Evolutionary conservation across 2,888 invertebrate species (phyloP), one percentile per base, ranked within the genome.

Genomic region (Standfussiana lucernea): DNA sequence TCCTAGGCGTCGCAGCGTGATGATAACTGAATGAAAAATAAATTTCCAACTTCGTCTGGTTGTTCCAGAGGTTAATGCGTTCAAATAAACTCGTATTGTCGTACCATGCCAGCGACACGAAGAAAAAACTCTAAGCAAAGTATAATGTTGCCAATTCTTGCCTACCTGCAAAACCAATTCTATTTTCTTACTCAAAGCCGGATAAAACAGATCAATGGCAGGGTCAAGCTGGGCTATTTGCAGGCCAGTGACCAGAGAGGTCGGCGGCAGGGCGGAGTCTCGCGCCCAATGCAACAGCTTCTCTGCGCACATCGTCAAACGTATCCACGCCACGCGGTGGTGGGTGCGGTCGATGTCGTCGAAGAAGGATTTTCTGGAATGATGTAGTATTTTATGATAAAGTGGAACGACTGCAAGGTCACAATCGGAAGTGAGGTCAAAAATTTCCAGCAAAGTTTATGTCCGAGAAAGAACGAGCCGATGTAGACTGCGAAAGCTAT

Each of bases 171-270:
- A 89, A 75, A 92, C 90, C 28, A 71, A 75, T 56, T 91, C 86
- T 61, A 96, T 90, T 78, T 84, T 90, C 62, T 88, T 88, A 76
- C 90, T 90, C 35, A 95, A 77, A 1, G 90, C 89, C 1, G 95
- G 95, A 73, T 95, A 95, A 67, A 95, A 90, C 40, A 96, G 74
- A 13, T 94, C 93, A 15, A 96, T 61, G 0, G 94, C 94, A 0
- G 95, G 95, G 75, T 96, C 96, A 2, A 96, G 87, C 70, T 93
- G 94, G 0, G 95, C 95, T 1, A 85, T 72, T 80, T 95, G 95
- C 74, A 96, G 70, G 0, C 95, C 94, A 3, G 86, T 83, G 0
- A 93, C 85, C 3, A 96, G 82, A 0, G 93, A 88, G 0, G 94
- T 89, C 0, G 96, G 96, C 5, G 95, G 95, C 73, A 95, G 80